Conservation (phyloP, 1,140 invertebrate genomes). For the Limonius californicus region DNA sequence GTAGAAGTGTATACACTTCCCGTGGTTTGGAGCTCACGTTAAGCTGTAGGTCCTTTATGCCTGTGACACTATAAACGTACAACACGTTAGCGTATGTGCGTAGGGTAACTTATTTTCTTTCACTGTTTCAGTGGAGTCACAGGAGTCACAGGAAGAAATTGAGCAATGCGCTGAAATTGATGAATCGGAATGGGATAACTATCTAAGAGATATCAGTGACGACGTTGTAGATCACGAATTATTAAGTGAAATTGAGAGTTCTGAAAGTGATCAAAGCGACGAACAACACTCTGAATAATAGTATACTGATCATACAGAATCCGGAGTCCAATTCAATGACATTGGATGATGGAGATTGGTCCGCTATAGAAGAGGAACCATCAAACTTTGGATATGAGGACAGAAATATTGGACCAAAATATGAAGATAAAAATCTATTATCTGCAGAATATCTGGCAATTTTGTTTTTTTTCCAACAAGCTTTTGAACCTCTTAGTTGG, state of each 20-base stretch:
- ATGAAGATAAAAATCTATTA: not conserved
- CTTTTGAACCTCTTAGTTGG: conserved; percentile 9
- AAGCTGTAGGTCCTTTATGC: too few species aligned
- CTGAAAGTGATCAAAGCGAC: not conserved
- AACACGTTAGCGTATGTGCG: too few species aligned
- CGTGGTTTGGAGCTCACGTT: too few species aligned
- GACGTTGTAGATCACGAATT: not conserved
- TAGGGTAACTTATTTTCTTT: too few species aligned
- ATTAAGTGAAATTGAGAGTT: not conserved
- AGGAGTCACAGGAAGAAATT: too few species aligned
- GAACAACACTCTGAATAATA: too few species aligned
- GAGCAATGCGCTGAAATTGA: not conserved
- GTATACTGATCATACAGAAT: not conserved
- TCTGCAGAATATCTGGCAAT: not conserved
- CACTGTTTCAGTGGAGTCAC: too few species aligned
- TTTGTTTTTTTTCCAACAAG: conserved; percentile 9
- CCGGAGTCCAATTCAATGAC: not conserved
- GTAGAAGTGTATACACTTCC: too few species aligned
- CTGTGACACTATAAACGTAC: too few species aligned
- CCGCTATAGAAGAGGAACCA: not conserved
- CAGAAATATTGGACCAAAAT: too few species aligned
- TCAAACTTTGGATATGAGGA: too few species aligned
- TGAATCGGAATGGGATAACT: not conserved
- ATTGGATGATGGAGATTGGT: not conserved
- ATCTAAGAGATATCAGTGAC: not conserved